Evolutionary conservation across 35 echinoderm and acorn worm genomes (phyloP), one percentile per base, ranked within the genome.

Genomic region (Diadema setosum): DNA sequence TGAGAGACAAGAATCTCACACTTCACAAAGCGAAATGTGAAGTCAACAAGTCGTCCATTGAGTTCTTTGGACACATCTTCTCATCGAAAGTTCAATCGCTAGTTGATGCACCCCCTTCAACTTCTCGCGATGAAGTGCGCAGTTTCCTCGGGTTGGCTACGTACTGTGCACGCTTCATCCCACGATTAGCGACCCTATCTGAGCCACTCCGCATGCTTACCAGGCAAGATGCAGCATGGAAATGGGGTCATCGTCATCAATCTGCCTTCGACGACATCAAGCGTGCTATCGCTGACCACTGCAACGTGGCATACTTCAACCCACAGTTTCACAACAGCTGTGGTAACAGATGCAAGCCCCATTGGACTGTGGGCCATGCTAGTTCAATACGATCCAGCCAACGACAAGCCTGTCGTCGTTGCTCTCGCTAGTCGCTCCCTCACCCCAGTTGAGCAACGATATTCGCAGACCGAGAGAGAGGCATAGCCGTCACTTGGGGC

Each of bases 21-120:
- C 65, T 94, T 1, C 83, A 94, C 44, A 80, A 39, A 81, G 65
- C 37, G 12, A 94, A 91, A 25, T 94, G 93, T 83, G 45, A 90
- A 45, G 86, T 94, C 56, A 75, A 75, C 21, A 61, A 75, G 30
- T 4, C 12, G 1, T 46, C 4, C 2, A 46, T 95, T 16, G 78
- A 95, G 40, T 95, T 87, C 74, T 95, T 95, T 84, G 93, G 93
- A 0, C 87, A 90, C 41, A 61, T 70, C 9, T 90, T 93, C 81
- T 26, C 39, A 18, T 23, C 16, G 8, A 70, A 70, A 70, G 9
- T 70, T 12, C 7, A 31, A 16, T 16, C 64, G 29, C 64, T 70
- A 26, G 8, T n/a, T 16, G 29, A 31, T 70, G 16, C 64, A 70
- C 16, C 64, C 9, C 64, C 64, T 27, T 27, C 16, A 8, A 31